Evolutionary conservation across 2,888 invertebrate genomes (phyloP), one percentile per base, ranked within the genome.

Genomic region (Drosophila diplacantha): DNA sequence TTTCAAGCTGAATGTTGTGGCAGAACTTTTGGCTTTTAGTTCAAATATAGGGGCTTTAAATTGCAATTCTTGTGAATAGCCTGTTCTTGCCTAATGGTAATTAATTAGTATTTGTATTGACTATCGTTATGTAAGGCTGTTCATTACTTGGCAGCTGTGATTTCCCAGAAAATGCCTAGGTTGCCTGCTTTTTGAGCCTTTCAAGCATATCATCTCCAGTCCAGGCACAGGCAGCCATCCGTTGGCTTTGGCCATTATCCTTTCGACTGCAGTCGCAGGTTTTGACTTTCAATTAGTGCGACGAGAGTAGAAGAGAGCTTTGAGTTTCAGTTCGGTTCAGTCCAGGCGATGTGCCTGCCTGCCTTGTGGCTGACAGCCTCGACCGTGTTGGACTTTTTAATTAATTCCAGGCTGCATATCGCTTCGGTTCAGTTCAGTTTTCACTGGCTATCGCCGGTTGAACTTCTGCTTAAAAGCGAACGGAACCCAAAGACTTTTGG

Each of bases 231-330:
- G 39, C 24, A 26, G 41, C 16, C 43, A 11, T 16, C 26, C 43
- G 18, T 29, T 12, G 6, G 16, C 16, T 43, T 29, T 44, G 29
- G n/a, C 44, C 18, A 44, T 44, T 44, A 44, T 44, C 44, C 44
- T 44, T 44, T 44, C 29, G 44, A 18, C 18, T 44, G 44, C 44
- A 44, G 44, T 44, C 44, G 18, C 18, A 14, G 44, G 44, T 44
- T 29, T 44, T 29, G 29, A 29, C 44, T 44, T 44, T 44, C 44
- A 44, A 29, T 44, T 44, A 44, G 29, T 29, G 26, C 26, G 16
- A 43, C 6, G 26, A 26, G 11, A 26, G 26, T 18, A 43, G 44
- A 18, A 14, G 44, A 29, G 12, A 44, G 44, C 44, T 44, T 44
- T 29, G 44, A 14, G 44, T 18, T 44, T 38, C 26, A 12, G 18